Conservation (phyloP, 2,113 vertebrate genomes). For the Alligator sinensis region DNA sequence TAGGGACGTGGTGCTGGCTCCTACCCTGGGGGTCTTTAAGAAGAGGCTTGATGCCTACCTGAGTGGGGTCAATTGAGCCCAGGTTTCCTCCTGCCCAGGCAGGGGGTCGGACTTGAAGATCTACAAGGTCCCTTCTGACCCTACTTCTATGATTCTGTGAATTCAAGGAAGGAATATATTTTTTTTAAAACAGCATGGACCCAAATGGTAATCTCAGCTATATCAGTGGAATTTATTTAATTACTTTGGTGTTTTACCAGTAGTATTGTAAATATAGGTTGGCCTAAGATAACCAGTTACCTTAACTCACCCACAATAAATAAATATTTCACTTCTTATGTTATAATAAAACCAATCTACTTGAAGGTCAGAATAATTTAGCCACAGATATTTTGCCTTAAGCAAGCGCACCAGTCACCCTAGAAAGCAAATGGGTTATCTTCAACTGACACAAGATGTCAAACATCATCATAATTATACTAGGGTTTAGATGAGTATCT, state of each 20-base stretch:
- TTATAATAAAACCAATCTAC: neutral
- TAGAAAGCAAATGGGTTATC: neutral
- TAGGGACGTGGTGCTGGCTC: too few relatives aligned
- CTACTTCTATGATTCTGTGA: too few relatives aligned
- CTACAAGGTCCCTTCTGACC: too few relatives aligned
- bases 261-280: neutral
- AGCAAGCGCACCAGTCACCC: neutral
- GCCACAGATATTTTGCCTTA: neutral
- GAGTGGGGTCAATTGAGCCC: too few relatives aligned
- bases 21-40: too few relatives aligned
- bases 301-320: neutral
- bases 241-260: neutral
- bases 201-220: neutral
- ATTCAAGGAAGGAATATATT: neutral
- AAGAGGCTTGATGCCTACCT: too few relatives aligned
- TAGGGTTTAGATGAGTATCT: too few relatives aligned
- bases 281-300: neutral
- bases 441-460: too few relatives aligned
- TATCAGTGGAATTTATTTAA: neutral
- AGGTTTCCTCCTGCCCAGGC: too few relatives aligned
- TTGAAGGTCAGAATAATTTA: neutral
- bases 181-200: neutral
- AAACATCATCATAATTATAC: too few relatives aligned
- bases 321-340: neutral
- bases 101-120: too few relatives aligned